Percentiles rank a stretch among this genome's conserved stretches.
Evolutionary conservation across 37 sponge, comb jelly and placozoan species (phyloP).

Genomic region (Agelas oroides): DNA sequence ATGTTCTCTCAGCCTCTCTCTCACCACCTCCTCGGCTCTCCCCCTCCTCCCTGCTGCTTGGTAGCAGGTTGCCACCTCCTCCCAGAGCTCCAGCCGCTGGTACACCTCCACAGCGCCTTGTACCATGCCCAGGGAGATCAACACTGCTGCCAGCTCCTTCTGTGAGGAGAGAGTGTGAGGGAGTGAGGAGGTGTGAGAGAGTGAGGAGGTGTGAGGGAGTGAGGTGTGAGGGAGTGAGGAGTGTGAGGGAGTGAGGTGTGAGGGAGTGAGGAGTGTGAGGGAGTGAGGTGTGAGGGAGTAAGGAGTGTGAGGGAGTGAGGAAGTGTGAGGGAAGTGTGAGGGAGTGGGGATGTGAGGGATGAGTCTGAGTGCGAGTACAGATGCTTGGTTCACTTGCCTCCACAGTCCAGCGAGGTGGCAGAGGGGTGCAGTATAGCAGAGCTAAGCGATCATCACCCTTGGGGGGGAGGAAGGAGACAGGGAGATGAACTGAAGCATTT

Average conservation of each 20-base stretch:
- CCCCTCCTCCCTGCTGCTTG: conserved; percentile 67
- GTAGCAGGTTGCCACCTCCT: conserved; percentile 80
- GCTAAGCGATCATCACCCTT: conserved; percentile 17
- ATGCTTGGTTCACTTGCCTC: conserved; percentile 36
- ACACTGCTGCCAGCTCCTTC: conserved; percentile 75
- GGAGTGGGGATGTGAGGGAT: too few relatives aligned
- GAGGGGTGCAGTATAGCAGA: conserved; percentile 58
- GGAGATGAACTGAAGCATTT: background rate
- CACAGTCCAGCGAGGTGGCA: conserved; percentile 72
- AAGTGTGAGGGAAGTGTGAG: too few relatives aligned
- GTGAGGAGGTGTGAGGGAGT: background rate
- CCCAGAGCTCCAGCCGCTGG: conserved; percentile 86
- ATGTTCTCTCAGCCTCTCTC: conserved; percentile 50
- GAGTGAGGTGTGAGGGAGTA: background rate
- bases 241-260: background rate
- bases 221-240: background rate
- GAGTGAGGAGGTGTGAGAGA: background rate
- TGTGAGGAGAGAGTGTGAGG: conserved; percentile 8
- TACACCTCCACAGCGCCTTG: conserved; percentile 86
- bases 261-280: background rate
- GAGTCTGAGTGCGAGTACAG: too few relatives aligned
- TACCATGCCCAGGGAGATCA: conserved; percentile 68
- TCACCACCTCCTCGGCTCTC: conserved; percentile 61
- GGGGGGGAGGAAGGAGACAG: background rate
- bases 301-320: background rate